Evolutionary conservation across 1,140 invertebrate genomes (phyloP).

Genomic region (Eupeodes corollae): DNA sequence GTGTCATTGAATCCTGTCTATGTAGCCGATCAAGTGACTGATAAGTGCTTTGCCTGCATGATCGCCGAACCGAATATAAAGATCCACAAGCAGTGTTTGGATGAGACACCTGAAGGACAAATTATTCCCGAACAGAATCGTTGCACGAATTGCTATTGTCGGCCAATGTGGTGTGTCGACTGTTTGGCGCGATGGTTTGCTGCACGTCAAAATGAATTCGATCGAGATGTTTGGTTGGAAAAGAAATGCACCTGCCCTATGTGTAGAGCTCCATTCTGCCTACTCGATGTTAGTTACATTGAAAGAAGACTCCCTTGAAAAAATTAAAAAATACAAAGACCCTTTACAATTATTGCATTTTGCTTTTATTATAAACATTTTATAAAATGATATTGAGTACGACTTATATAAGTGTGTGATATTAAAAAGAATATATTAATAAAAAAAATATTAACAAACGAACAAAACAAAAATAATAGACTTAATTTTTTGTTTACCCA

Average conservation of each 20-base stretch:
- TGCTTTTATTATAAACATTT: no score
- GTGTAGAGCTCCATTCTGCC: slow-evolving; percentile 74
- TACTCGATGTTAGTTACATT: slow-evolving; percentile 62
- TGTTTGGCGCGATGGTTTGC: slow-evolving; percentile 86
- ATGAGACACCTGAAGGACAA: slow-evolving; percentile 25
- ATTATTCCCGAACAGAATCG: slow-evolving; percentile 26
- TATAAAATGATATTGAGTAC: no score
- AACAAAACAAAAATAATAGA: no score
- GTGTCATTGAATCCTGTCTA: slow-evolving; percentile 61
- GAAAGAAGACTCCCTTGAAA: no score
- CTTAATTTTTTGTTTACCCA: no score
- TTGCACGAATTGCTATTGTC: slow-evolving; percentile 50
- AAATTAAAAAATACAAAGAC: no score
- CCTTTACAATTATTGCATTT: no score
- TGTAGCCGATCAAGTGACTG: slow-evolving; percentile 54
- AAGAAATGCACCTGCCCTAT: slow-evolving; percentile 82
- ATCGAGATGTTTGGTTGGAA: slow-evolving; percentile 66
- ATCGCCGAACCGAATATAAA: slow-evolving; percentile 67
- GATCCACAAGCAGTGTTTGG: slow-evolving; percentile 59
- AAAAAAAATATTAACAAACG: no score
- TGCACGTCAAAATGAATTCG: slow-evolving; percentile 63
- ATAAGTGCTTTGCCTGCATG: slow-evolving; percentile 83
- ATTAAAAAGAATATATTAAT: no score
- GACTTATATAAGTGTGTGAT: no score
- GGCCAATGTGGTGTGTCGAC: slow-evolving; percentile 80